Evolutionary conservation across 2,888 invertebrate species (phyloP), one percentile per base, ranked within the genome.

Genomic region (Tribolium freemani): DNA sequence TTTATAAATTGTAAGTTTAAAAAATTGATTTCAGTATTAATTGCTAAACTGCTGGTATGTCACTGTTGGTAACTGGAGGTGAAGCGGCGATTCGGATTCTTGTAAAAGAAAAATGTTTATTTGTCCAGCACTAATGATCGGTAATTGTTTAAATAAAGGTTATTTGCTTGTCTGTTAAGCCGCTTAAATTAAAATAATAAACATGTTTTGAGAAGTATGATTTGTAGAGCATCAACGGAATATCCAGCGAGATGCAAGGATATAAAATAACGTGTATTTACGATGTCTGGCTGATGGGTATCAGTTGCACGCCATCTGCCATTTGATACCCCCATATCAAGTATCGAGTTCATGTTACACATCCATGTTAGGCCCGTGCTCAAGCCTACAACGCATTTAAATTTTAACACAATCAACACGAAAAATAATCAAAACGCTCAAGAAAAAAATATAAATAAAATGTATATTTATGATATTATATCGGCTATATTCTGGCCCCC

Each of bases 271-370:
- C 77, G 75, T 74, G 79, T 82, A 82, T 81, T 82, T 81, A 82
- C 81, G 79, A 80, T 78, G 81, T 79, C 80, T 82, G 79, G 77
- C 75, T 83, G 85, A 84, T 84, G 84, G 84, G 82, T 85, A 85
- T 86, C 85, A 83, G 82, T 85, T 86, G 83, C 85, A 84, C 84
- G 83, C 85, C 86, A 86, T 85, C 86, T 85, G 86, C 82, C 80
- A 85, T 82, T 76, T 79, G 85, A 86, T 84, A 81, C 77, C 77
- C 73, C 77, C 69, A 76, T 81, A 83, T 85, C 83, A 78, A 74
- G 77, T 84, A 80, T 80, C 83, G 73, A 78, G 77, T 78, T 82
- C 79, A 75, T 73, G 75, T 84, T 83, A 78, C 81, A 78, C 79
- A 78, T 73, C 82, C 82, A 81, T 81, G 82, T 83, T 81, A 81